Base-by-base conservation (phyloP, 1,140 invertebrate genomes). In the Meloidogyne floridensis region DNA sequence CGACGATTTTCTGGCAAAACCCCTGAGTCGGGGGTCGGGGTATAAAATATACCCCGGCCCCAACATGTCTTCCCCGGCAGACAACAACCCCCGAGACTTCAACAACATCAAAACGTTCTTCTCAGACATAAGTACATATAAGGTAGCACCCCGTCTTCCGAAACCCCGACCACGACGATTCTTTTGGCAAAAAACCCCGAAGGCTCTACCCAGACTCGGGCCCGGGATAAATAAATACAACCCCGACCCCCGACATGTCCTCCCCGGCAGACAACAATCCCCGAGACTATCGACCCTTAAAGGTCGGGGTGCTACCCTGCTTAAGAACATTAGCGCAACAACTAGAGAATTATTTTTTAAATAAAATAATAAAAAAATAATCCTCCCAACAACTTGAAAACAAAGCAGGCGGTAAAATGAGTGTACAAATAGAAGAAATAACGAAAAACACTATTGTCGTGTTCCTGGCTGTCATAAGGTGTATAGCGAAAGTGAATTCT, bases 381-480 rank as follows among this genome's bases (percentile, higher is more conserved):
- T 32, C 32, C 32, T 32, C 32, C n/a, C 77, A 79, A 32, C 59
- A 69, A 71, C 18, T n/a, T n/a, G 47, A 51, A 47, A 54, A 54
- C 18, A 79, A 79, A 69, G 42, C 77, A 72, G 77, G 77, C 10
- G 65, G 65, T 4, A 79, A 42, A 51, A 79, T 32, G 47, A 69
- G 77, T 65, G 43, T 42, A n/a, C 54, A 74, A 15, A 6, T 84
- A 42, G 71, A 83, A n/a, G 83, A 47, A 86, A 85, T 69, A 73
- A 81, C 20, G 85, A 87, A 81, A 95, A 95, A 87, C 97, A 98
- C 90, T 94, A 97, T 73, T 99, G 97, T 89, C 96, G 98, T 90
- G 95, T 98, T 83, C 93, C 95, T 0, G 96, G 95, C 47, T 99
- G 97, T 91, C 95, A 95, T 87, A 98, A 98, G 92, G 95, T 97